Evolutionary conservation across 2,888 invertebrate species (phyloP), one percentile per base, ranked within the genome.

Genomic region (Chymomyza procnemis): DNA sequence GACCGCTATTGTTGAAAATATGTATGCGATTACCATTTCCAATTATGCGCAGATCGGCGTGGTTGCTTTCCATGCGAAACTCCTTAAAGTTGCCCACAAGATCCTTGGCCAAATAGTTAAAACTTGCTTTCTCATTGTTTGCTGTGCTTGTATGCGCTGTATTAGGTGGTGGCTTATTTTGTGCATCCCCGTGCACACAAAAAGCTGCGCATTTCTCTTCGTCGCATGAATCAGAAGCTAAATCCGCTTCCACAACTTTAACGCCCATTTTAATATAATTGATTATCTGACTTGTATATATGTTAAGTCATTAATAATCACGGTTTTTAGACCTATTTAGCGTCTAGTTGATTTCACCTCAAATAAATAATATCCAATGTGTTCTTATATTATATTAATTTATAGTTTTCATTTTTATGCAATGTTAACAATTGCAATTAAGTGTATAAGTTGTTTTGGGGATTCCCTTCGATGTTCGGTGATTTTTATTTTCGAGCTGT

Each of bases 11-110:
- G 58, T 73, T 80, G 0, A 74, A 64, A 22, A 91, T 85, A n/a
- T 89, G 85, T 68, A 91, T 87, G n/a, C 90, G 88, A 71, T 91
- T 91, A 54, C 87, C 81, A 63, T 91, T 91, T 3, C 91, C 91
- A 30, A 91, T 88, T 19, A 91, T 89, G 4, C 90, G 87, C 12
- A 91, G 64, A 62, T 90, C 81, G 2, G 76, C 74, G 16, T 75
- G 71, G 70, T 91, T 91, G 26, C 81, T 77, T 60, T 90, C 88
- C 3, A 91, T 88, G 62, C 88, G 90, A 22, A 89, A 87, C 63
- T 90, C 90, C 74, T 91, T 91, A 67, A 81, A 84, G 64, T 90
- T 91, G 30, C 89, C 90, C n/a, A 91, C 77, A 21, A 90, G 76
- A 70, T 90, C 89, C 18, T 50, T 50, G 16, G 48, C 6, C 14